Base-by-base conservation (phyloP, 2,113 vertebrate genomes). In the Dipodomys ordii region DNA sequence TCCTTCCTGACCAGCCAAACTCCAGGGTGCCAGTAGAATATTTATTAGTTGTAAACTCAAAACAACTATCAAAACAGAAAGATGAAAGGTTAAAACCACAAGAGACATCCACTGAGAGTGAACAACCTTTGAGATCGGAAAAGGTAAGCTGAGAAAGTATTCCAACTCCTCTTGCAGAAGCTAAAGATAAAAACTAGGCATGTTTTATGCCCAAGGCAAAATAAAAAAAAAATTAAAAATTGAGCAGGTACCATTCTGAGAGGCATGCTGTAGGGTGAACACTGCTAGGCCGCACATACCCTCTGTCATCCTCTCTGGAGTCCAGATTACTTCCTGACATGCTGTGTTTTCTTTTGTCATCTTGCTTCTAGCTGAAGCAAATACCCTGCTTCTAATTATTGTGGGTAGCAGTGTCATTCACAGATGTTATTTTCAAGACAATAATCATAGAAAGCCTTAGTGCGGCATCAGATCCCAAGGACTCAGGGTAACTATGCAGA, bases 31-130 rank as follows among this genome's bases (percentile, higher is more conserved):
- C 85, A 1, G 1, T 22, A 49, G 93, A 96, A 96, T 96, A 94
- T 95, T 69, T 93, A 95, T 96, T 93, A 83, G 87, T 92, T 92
- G 79, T 93, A 96, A 97, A 94, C 69, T 91, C 81, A 79, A 93
- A 97, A 94, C 91, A 85, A 91, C 81, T 68, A 93, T 80, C 90
- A 94, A 84, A 95, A 93, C 53, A 96, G 91, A 83, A 92, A 96
- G 87, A 94, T 83, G 91, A 97, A 96, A 93, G 96, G 92, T 94
- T 95, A 96, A 91, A 97, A 57, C 67, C 79, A 91, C 88, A 93
- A 93, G 77, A 57, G 87, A 96, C 72, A 64, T 25, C 62, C 62
- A 49, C 62, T 57, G 27, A 74, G 76, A 92, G 83, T 44, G 83
- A 93, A 90, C 3, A 80, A 88, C 13, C 88, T 72, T 30, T 32